Percentiles rank a stretch among this genome's conserved stretches.
These are phyloP conservation scores for Lepus americanus DNA, from an alignment of 2,113 vertebrate genomes.

Conservation along the genomic window DNA sequence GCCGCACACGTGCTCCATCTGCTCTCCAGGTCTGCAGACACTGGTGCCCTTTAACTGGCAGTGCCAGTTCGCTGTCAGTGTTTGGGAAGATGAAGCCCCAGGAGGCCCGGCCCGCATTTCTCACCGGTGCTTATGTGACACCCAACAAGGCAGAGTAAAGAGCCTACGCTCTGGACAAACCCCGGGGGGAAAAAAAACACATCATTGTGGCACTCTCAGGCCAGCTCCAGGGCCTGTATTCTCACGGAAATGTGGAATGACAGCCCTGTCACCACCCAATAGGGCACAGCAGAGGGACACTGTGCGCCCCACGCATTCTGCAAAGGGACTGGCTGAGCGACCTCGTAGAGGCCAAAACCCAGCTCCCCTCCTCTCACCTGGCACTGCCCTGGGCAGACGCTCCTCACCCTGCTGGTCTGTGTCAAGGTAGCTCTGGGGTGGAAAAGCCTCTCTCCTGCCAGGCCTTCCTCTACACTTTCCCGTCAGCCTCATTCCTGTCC, in stretches of 20 bases:
- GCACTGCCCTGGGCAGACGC: neutral
- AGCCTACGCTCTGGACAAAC: neutral
- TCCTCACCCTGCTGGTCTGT: neutral
- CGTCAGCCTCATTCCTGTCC: neutral
- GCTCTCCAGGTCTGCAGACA: neutral
- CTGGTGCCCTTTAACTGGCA: neutral
- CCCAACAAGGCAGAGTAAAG: neutral
- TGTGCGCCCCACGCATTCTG: accelerated
- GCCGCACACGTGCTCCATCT: accelerated
- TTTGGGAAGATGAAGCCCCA: neutral
- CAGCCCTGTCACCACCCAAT: neutral
- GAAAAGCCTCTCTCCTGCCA: neutral
- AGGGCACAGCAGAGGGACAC: neutral
- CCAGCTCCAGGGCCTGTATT: neutral
- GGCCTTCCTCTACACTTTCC: neutral
- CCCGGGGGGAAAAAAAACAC: neutral
- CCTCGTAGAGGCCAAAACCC: neutral
- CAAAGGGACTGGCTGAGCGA: neutral
- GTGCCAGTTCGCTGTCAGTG: neutral
- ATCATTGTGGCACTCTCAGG: neutral
- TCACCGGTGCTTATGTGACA: neutral
- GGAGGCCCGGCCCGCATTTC: neutral
- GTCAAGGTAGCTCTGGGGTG: neutral
- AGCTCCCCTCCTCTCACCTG: neutral
- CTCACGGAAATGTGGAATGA: neutral